Percentiles rank a stretch among this genome's conserved stretches.
Conservation (phyloP, 2,888 invertebrate species). For the Xestobium rufovillosum region DNA sequence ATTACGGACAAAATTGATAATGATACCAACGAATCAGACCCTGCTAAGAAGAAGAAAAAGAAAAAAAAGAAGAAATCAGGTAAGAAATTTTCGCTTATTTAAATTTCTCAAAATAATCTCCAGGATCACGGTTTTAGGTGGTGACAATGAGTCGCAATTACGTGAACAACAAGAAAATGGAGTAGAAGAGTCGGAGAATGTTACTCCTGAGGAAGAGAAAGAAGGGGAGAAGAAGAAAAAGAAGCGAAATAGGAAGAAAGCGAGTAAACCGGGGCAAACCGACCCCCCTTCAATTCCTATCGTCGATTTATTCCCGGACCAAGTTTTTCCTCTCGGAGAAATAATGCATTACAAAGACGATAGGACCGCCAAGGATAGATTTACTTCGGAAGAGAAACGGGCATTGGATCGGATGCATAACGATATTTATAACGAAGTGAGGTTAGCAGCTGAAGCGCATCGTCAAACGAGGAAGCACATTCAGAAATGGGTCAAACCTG, state of each 20-base stretch:
- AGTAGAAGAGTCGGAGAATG: constrained; percentile 32
- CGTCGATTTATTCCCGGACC: constrained; percentile 75
- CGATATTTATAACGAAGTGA: constrained; percentile 89
- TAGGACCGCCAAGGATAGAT: constrained; percentile 78
- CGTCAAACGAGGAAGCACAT: constrained; percentile 88
- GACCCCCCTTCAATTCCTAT: constrained; percentile 85
- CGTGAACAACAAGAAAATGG: constrained; percentile 21
- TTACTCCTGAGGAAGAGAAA: constrained; percentile 44
- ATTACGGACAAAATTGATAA: too few species aligned
- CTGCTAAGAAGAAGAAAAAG: constrained; percentile 74
- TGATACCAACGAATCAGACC: constrained; percentile 52
- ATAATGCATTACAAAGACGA: constrained; percentile 84
- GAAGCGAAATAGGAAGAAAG: constrained; percentile 52
- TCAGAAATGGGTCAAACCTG: constrained; percentile 91
- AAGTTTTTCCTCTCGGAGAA: constrained; percentile 80
- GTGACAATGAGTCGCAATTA: constrained; percentile 29
- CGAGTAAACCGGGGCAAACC: constrained; percentile 56
- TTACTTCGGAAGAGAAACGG: constrained; percentile 79
- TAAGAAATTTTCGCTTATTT: constrained; percentile 35
- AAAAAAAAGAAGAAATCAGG: constrained; percentile 81
- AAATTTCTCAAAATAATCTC: constrained; percentile 4
- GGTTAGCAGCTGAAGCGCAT: constrained; percentile 96
- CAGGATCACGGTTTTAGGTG: neutral
- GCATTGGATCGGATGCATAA: constrained; percentile 85
- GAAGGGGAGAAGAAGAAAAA: constrained; percentile 61